Evolutionary conservation across 2,797 vertebrate species (phyloP), one percentile per base, ranked within the genome.

Genomic region (Brachyalestes nurse): DNA sequence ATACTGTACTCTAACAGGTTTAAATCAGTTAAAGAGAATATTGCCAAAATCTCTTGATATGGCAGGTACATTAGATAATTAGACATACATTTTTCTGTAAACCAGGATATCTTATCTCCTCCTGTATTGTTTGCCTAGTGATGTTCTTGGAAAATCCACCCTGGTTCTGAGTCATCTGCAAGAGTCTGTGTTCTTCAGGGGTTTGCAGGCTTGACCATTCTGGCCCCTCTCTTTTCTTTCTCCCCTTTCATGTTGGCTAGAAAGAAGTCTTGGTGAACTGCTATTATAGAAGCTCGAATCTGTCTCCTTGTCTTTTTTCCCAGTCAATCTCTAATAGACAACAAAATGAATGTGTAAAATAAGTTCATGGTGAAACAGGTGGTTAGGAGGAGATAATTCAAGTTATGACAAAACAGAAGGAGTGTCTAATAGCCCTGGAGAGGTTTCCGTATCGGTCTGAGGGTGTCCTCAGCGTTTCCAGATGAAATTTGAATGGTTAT

Each of bases 401-500:
- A 51, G 34, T 53, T 76, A 57, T 57, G 72, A 79, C 60, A 79
- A 55, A 71, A 65, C 49, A 25, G 51, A 77, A 25, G 12, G 9
- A 14, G 65, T 53, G n/a, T 47, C 53, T 80, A 40, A 81, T 72
- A 40, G 40, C 57, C 55, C 19, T 42, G 28, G 62, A 75, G 10
- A n/a, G 23, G 21, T 75, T 81, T 79, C 70, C 17, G 14, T 70
- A 49, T 57, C 34, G 65, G 19, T 23, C 67, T 40, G 28, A 65
- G 55, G 69, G 47, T 60, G 77, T 70, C 47, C 66, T 53, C 12
- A 58, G 47, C 38, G 34, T 81, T 76, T 80, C 55, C 45, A 78
- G 51, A 80, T 84, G 72, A 76, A 77, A 74, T 71, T 66, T 76
- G 73, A 81, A 53, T 16, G 23, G 77, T 65, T 75, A 61, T 84